phyloP scores from a whole-genome alignment of 2,113 vertebrate genomes.

The Phrynosoma platyrhinos region DNA sequence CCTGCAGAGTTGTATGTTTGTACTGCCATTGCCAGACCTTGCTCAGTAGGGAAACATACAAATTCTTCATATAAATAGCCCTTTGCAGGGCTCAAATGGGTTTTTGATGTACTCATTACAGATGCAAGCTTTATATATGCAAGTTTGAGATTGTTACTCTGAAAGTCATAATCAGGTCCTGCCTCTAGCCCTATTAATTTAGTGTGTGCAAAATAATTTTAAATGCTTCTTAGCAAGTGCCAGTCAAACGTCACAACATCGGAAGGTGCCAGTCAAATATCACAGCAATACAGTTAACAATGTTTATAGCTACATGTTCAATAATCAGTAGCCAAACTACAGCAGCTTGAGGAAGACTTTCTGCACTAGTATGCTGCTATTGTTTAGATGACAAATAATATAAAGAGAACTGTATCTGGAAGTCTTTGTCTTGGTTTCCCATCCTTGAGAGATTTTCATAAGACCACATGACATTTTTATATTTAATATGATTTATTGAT shows the following conservation, averaged over 20 bases:
- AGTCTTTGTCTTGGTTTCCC: neutral
- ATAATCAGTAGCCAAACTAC: neutral
- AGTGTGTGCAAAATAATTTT: neutral
- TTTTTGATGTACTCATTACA: constrained; percentile 42
- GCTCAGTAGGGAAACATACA: constrained; percentile 9
- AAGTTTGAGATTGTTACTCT: neutral
- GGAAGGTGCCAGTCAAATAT: constrained; percentile 4
- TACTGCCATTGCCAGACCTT: neutral
- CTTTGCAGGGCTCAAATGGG: constrained; percentile 30
- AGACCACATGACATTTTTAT: no score
- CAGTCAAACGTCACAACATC: neutral
- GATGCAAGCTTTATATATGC: neutral
- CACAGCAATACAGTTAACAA: neutral
- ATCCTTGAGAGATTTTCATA: neutral
- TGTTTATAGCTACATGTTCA: accelerated
- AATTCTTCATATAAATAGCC: constrained; percentile 42
- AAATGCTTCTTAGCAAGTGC: neutral
- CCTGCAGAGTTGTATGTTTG: constrained; percentile 4
- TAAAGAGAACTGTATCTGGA: neutral
- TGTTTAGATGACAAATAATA: neutral
- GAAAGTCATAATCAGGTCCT: neutral
- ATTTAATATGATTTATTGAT: no score
- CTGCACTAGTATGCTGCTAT: neutral
- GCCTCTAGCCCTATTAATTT: neutral
- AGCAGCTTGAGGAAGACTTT: neutral